phyloP scores from a whole-genome alignment of 2,888 invertebrate genomes.

The Polia nebulosa region DNA sequence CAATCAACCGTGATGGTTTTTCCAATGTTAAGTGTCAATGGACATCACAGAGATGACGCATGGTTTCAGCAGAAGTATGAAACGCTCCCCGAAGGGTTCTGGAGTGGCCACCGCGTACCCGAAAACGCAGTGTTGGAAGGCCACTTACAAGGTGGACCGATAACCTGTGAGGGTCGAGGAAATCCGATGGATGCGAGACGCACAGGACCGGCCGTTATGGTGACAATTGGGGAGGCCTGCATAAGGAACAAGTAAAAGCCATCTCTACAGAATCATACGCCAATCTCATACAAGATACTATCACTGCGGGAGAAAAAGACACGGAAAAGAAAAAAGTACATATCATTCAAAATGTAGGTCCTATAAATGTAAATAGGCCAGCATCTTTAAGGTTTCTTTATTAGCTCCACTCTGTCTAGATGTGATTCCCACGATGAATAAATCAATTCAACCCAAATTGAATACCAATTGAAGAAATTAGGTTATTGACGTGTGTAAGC shows the following conservation, averaged over 20 bases:
- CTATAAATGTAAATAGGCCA: constrained; percentile 1
- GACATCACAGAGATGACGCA: neutral
- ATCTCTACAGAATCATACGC: neutral
- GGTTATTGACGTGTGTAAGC: constrained; percentile 49
- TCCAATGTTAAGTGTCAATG: neutral
- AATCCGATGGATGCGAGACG: too few species aligned
- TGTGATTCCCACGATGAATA: constrained; percentile 32
- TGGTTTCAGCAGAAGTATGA: neutral
- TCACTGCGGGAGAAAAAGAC: too few species aligned
- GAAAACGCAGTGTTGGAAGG: too few species aligned
- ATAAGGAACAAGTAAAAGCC: too few species aligned
- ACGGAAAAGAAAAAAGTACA: neutral
- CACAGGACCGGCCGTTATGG: too few species aligned
- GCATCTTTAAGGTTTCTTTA: neutral
- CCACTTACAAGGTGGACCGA: too few species aligned
- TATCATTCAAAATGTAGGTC: neutral
- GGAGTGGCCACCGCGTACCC: too few species aligned
- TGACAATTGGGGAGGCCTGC: too few species aligned
- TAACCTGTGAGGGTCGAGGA: too few species aligned
- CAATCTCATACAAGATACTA: neutral
- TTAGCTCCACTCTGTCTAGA: neutral
- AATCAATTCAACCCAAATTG: constrained; percentile 58
- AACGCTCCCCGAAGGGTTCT: too few species aligned
- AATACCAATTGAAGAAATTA: constrained; percentile 58
- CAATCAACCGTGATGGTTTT: neutral